Evolutionary conservation across 1,140 invertebrate genomes (phyloP).

Genomic region (Drosophila pandora): DNA sequence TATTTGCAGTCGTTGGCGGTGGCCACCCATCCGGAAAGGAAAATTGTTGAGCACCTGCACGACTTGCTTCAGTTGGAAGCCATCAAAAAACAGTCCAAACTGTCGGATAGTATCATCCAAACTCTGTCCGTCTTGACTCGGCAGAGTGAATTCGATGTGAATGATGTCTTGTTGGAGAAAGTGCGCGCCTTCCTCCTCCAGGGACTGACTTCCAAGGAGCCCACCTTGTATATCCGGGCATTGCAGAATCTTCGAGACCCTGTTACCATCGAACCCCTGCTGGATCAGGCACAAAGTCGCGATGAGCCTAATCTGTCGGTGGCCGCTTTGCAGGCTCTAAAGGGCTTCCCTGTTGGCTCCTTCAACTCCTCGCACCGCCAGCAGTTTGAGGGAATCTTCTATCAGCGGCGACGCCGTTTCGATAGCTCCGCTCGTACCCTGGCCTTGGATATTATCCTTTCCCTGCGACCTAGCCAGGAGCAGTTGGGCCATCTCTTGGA

Average conservation of each 20-base stretch:
- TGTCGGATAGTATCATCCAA: slow-evolving; percentile 87
- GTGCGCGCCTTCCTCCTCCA: slow-evolving; percentile 50
- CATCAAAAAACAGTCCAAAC: slow-evolving; percentile 85
- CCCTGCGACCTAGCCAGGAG: slow-evolving; percentile 85
- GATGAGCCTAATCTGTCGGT: slow-evolving; percentile 85
- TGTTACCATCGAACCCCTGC: slow-evolving; percentile 85
- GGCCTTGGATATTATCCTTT: slow-evolving; percentile 89
- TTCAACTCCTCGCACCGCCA: slow-evolving; percentile 81
- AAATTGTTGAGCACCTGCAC: slow-evolving; percentile 87
- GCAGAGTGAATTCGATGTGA: slow-evolving; percentile 71
- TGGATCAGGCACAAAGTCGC: slow-evolving; percentile 85
- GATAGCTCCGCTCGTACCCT: slow-evolving; percentile 90
- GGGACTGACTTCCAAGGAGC: slow-evolving; percentile 64
- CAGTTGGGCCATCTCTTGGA: slow-evolving; percentile 85
- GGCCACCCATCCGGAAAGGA: slow-evolving; percentile 86
- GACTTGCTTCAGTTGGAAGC: slow-evolving; percentile 76
- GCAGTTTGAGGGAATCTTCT: slow-evolving; percentile 86
- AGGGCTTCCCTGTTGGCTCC: slow-evolving; percentile 84
- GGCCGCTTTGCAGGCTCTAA: slow-evolving; percentile 88
- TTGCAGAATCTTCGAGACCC: slow-evolving; percentile 88
- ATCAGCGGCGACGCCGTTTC: slow-evolving; percentile 86
- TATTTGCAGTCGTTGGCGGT: slow-evolving; percentile 90
- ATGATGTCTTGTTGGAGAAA: slow-evolving; percentile 56
- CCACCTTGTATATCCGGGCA: slow-evolving; percentile 86
- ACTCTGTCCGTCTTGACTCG: slow-evolving; percentile 87